Base-by-base conservation (phyloP, 2,113 vertebrate species). In the Antennarius striatus region DNA sequence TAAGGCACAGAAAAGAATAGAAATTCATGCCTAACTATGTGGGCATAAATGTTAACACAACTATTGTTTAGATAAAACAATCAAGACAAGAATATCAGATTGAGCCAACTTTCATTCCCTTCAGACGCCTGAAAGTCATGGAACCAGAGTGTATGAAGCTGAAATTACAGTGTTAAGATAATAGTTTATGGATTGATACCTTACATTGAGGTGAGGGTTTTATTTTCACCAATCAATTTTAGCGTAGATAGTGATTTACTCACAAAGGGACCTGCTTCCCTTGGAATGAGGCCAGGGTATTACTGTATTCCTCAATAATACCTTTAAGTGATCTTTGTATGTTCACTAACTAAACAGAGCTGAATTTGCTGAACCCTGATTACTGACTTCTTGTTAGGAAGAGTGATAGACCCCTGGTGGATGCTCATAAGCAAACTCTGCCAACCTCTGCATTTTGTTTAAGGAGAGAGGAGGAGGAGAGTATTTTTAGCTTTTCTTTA, bases 401-500 rank as follows among this genome's bases (percentile, higher is more conserved):
- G 82, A 69, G 80, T 50, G 2, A 63, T 16, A 69, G 53, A 78
- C 83, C 84, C 85, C 83, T 45, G 73, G 82, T 54, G 88, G 83
- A 83, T 70, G 66, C 58, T 82, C 49, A 65, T 55, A 56, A 75
- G 73, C 68, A 40, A 75, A n/a, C 68, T 73, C 62, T 73, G 83
- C 87, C 75, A 83, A 82, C 73, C 81, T 75, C 67, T 28, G 63
- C 68, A 49, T 84, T 89, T 86, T 84, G 76, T 78, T 88, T 83
- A 71, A 76, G 77, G 30, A 52, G 58, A 48, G 50, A 64, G 45
- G 67, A 60, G 22, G 60, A 62, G 49, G 16, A 12, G 30, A 51
- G 62, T 88, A 89, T 89, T 91, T 91, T 89, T 89, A 91, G 78
- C 57, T 65, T 58, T 82, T 76, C 76, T 83, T 86, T 82, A 87